A percentile compares a stretch with the other conserved stretches of the same genome.
These are phyloP conservation scores for Polymixis flavicincta DNA, from an alignment of 2,888 invertebrate species.

Conservation along the genomic window DNA sequence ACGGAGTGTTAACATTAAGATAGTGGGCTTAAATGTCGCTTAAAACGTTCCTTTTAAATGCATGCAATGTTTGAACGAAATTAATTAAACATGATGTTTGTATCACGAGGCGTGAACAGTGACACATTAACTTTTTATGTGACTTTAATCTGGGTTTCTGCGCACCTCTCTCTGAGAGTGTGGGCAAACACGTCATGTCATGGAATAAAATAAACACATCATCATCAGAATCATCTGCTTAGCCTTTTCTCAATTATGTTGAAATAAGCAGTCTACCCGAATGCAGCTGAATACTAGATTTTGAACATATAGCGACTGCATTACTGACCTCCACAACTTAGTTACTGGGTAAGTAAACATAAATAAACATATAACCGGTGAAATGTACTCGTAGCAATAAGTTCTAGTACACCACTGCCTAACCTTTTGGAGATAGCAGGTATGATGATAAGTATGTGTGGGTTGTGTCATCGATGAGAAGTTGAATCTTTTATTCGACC, in stretches of 20 bases:
- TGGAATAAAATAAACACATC: neutral
- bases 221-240: no score
- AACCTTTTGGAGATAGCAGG: neutral
- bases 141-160: slow-evolving; percentile 26
- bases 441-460: neutral
- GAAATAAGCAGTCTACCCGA: neutral
- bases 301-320: neutral
- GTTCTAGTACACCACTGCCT: neutral
- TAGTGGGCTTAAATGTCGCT: slow-evolving; percentile 74
- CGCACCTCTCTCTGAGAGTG: neutral
- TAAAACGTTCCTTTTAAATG: slow-evolving; percentile 60
- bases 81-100: slow-evolving; percentile 63
- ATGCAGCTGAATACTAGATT: neutral
- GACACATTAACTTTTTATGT: slow-evolving; percentile 46
- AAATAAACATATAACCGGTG: neutral
- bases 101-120: slow-evolving; percentile 40
- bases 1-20: slow-evolving; percentile 85
- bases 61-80: slow-evolving; percentile 44
- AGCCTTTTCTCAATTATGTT: neutral
- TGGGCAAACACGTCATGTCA: neutral
- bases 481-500: neutral
- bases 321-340: neutral
- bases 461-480: neutral
- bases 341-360: neutral
- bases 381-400: neutral